Percentiles rank a stretch among this genome's conserved stretches.
Evolutionary conservation across 2,888 invertebrate species (phyloP).

Genomic region (Cheiracanthium punctorium): DNA sequence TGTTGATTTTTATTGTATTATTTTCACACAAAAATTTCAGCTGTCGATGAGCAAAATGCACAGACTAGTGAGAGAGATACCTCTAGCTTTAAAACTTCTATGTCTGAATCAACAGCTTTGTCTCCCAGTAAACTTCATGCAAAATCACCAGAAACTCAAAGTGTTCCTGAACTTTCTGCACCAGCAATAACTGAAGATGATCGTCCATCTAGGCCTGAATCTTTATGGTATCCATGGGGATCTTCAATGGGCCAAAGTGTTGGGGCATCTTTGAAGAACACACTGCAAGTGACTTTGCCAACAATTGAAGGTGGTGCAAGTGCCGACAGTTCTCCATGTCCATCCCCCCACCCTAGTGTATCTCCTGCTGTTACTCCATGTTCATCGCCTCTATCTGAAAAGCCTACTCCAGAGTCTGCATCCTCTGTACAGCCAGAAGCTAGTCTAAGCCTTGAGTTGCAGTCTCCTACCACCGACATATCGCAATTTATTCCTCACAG

Average conservation of each 20-base stretch:
- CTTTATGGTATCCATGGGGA: conserved; percentile 69
- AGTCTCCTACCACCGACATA: conserved; percentile 45
- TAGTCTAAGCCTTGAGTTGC: conserved; percentile 28
- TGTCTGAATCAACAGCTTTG: conserved; percentile 51
- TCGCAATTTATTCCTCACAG: conserved; percentile 33
- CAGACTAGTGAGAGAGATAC: conserved; percentile 73
- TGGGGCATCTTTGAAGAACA: conserved; percentile 67
- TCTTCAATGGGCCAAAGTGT: conserved; percentile 69
- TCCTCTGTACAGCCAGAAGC: conserved; percentile 21
- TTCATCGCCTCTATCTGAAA: conserved; percentile 75
- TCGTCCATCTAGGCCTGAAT: conserved; percentile 34
- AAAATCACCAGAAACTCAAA: not conserved
- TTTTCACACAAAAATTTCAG: conserved; percentile 70
- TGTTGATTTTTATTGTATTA: too few species aligned
- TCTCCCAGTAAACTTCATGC: not conserved
- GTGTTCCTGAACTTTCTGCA: conserved; percentile 24
- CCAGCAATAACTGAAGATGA: conserved; percentile 48
- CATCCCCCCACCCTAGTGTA: conserved; percentile 60
- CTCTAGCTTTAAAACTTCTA: conserved; percentile 25
- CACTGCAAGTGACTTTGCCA: conserved; percentile 68
- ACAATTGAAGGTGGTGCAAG: conserved; percentile 70
- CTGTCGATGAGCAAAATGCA: conserved; percentile 80
- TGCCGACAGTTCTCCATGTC: conserved; percentile 70
- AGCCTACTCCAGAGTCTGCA: conserved; percentile 34
- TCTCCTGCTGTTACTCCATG: conserved; percentile 75